Base-by-base conservation (phyloP, 2,888 invertebrate species). In the Chironomus tentans region DNA sequence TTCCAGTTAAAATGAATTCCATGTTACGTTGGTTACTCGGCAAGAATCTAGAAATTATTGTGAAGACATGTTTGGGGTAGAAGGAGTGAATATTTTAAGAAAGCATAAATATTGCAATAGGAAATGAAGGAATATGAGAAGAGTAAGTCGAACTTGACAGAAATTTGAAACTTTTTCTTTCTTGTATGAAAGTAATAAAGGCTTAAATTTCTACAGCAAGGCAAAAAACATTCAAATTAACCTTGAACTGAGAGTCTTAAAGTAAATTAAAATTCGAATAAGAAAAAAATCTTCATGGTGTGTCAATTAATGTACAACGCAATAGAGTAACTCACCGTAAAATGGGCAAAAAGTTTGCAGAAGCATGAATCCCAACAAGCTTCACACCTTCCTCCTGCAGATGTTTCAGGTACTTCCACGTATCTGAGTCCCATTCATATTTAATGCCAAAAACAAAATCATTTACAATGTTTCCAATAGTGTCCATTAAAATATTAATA, bases 361-460 rank as follows among this genome's bases (percentile, higher is more conserved):
- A 88, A 2, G 92, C 94, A 0, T 94, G 91, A 2, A 95, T 88
- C 0, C 94, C 93, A 81, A 95, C 91, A 79, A 90, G 87, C 81
- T 92, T 91, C 70, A 92, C 89, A 0, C 95, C 94, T 82, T 93
- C 92, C 81, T 94, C 93, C 82, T 94, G 93, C 72, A 93, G 85
- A 79, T 89, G 84, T 80, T 91, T 88, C 76, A 94, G 84, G 88
- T 92, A 92, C 76, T 84, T 85, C 93, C 95, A 95, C 5, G 89
- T 89, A 80, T 87, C 85, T 81, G 94, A 91, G 76, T 91, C 85
- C 71, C 87, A 85, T 2, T 86, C 84, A 82, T 89, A 95, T 78
- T 87, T 88, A 79, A 87, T 87, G 0, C 95, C 95, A 80, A 94
- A 93, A 18, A 94, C 90, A 68, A 95, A 84, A 78, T 88, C 87